Evolutionary conservation across 1,140 invertebrate species (phyloP).

Genomic region (Contarinia nasturtii): DNA sequence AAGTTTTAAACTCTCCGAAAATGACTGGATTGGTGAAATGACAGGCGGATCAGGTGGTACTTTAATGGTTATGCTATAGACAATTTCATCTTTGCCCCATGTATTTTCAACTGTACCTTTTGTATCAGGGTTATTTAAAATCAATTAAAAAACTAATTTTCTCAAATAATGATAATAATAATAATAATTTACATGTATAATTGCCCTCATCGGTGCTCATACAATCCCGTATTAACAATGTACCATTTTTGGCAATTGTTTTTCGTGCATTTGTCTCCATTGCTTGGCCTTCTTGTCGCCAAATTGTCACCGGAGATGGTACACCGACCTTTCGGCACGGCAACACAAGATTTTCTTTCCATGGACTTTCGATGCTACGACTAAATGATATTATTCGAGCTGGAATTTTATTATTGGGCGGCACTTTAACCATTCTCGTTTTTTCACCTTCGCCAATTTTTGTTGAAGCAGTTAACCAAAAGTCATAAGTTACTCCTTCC

Average conservation of each 20-base stretch:
- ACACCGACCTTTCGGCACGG: conserved; percentile 64
- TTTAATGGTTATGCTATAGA: conserved; percentile 45
- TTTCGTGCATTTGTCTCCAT: conserved; percentile 48
- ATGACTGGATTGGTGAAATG: conserved; percentile 44
- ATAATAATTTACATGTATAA: conserved; percentile 47
- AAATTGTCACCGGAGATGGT: conserved; percentile 47
- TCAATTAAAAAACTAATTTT: neutral
- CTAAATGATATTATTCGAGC: conserved; percentile 69
- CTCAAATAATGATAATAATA: neutral
- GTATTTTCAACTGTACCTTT: conserved; percentile 44
- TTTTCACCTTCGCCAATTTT: conserved; percentile 62
- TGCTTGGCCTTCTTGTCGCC: conserved; percentile 49
- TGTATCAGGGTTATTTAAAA: neutral
- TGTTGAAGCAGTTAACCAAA: conserved; percentile 65
- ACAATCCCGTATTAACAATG: conserved; percentile 44
- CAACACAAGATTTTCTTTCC: conserved; percentile 64
- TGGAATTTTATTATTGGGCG: conserved; percentile 60
- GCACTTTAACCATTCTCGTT: conserved; percentile 51
- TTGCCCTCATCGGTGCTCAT: conserved; percentile 72
- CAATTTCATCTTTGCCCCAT: conserved; percentile 68
- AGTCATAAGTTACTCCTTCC: conserved; percentile 50
- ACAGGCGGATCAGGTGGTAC: conserved; percentile 47
- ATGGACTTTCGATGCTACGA: conserved; percentile 52
- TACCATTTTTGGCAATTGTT: conserved; percentile 44
- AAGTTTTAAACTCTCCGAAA: conserved; percentile 44